Evolutionary conservation across 2,113 vertebrate species (phyloP).

Genomic region (Heterotilapia buettikoferi): DNA sequence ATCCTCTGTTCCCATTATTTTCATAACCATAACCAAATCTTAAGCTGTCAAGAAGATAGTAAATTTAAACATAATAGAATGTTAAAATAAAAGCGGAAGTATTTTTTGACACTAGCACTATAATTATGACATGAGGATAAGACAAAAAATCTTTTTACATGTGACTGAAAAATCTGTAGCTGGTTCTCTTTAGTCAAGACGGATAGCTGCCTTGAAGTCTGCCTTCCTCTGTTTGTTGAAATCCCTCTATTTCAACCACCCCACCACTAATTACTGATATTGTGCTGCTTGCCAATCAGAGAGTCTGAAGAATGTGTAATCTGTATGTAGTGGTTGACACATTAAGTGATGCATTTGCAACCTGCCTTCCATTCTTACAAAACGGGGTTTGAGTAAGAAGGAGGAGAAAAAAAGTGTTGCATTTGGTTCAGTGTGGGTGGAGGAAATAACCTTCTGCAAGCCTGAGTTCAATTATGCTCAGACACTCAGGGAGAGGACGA

Average conservation of each 20-base stretch:
- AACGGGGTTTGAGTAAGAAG: not conserved
- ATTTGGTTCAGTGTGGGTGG: not conserved
- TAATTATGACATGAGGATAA: not conserved
- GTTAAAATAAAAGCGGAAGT: not conserved
- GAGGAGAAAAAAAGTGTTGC: not conserved
- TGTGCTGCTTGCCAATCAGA: conserved; percentile 48
- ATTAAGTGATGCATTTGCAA: conserved; percentile 35
- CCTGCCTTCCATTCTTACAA: not conserved
- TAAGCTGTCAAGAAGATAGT: not conserved
- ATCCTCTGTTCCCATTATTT: not conserved
- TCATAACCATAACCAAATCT: not conserved
- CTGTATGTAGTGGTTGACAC: conserved; percentile 1
- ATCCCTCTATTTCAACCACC: not conserved
- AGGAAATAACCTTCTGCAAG: conserved; percentile 8
- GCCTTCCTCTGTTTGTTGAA: not conserved
- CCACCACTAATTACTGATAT: conserved; percentile 55
- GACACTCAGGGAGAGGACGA: not conserved
- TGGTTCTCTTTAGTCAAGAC: not conserved
- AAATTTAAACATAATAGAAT: not conserved
- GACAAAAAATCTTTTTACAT: not conserved
- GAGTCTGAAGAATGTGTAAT: conserved; percentile 30
- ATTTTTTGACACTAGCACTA: not conserved
- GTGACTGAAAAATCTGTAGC: not conserved
- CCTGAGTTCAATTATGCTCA: not conserved
- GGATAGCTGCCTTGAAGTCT: not conserved